Base-by-base conservation (phyloP, 2,797 vertebrate species). In the Etheostoma nigrum region DNA sequence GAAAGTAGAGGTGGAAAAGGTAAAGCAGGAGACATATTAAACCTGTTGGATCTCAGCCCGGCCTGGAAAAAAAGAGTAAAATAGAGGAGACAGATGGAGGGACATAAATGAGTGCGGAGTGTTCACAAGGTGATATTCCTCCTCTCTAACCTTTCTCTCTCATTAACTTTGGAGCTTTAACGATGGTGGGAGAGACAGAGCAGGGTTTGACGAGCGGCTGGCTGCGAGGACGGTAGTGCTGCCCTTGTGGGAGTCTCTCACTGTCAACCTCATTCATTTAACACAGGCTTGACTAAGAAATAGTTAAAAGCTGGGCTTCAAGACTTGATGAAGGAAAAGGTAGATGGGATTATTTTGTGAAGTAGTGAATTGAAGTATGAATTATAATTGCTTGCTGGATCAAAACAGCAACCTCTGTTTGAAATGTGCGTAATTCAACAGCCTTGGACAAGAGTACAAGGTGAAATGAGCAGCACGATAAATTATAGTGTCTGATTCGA, bases 81-180 rank as follows among this genome's bases (percentile, higher is more conserved):
- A 88, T 16, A 52, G 73, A 68, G 76, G 68, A 87, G 89, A 90
- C 84, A 88, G 91, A 91, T 87, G 89, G 90, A 76, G 77, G 79
- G 75, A 83, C 72, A 85, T 88, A 89, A 92, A 89, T 88, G 88
- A 88, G 76, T 81, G 83, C 40, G 25, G 80, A 88, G 84, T 76
- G 87, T 89, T 91, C 89, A 91, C 91, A 94, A 88, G 92, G 91
- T 93, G 91, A 93, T 89, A 82, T 86, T 85, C 87, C 85, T 89
- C 84, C 76, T 83, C 84, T 89, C 85, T 90, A 90, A 93, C 91
- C 87, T 93, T 90, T 92, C 81, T 79, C 83, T 91, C 91, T 93
- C 90, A 93, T 94, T 95, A 94, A 93, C 83, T 92, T 88, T 86
- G 83, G 77, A 82, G 88, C 82, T 90, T 90, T 91, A 91, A 92